Percentiles rank a stretch among this genome's conserved stretches.
These are phyloP conservation scores for Ochropleura leucogaster DNA, from an alignment of 2,888 invertebrate genomes.

Conservation along the genomic window DNA sequence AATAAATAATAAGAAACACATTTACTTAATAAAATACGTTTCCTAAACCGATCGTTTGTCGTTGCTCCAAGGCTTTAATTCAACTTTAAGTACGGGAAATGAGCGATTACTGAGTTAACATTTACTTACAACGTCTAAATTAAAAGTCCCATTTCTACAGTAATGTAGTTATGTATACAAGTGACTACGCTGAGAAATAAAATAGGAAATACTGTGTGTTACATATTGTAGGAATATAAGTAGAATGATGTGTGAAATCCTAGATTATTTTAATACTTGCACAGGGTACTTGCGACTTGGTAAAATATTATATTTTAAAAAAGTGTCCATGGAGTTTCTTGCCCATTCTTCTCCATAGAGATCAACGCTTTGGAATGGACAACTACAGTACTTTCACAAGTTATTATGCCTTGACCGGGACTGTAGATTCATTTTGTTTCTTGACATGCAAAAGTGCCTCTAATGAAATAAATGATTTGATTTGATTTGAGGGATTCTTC, in stretches of 20 bases:
- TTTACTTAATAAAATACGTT: slow-evolving; percentile 54
- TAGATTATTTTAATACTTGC: background rate
- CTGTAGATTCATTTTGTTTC: no score
- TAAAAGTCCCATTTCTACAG: slow-evolving; percentile 26
- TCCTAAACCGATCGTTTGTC: slow-evolving; percentile 44
- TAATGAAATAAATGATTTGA: no score
- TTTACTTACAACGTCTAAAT: slow-evolving; percentile 54
- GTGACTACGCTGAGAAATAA: slow-evolving; percentile 28
- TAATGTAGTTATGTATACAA: slow-evolving; percentile 17
- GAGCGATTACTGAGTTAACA: slow-evolving; percentile 57
- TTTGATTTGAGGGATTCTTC: background rate
- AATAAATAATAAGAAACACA: slow-evolving; percentile 1
- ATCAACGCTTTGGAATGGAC: no score
- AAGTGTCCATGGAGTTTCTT: no score
- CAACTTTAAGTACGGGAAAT: slow-evolving; percentile 62
- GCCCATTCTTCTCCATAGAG: no score
- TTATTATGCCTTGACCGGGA: no score
- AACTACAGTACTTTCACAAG: no score
- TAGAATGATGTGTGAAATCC: background rate
- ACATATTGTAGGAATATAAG: background rate
- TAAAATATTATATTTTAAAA: no score
- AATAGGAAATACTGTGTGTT: background rate
- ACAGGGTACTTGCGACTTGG: no score
- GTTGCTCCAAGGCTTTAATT: slow-evolving; percentile 52
- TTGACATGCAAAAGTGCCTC: no score